phyloP scores from a whole-genome alignment of 2,113 vertebrate species.

The Thermophis baileyi region DNA sequence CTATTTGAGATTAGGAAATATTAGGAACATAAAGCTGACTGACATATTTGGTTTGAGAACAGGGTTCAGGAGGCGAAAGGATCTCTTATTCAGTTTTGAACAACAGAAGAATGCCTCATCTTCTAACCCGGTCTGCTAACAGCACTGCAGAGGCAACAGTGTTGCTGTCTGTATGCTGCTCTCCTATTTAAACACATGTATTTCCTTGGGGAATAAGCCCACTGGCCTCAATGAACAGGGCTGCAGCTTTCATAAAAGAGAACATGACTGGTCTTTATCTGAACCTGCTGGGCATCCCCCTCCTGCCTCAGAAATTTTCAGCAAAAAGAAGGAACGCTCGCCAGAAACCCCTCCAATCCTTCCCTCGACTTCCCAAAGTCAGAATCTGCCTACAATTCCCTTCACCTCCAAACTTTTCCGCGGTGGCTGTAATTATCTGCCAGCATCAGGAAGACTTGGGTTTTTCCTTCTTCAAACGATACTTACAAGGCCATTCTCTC shows the following conservation, averaged over 20 bases:
- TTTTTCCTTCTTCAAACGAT: constrained; percentile 54
- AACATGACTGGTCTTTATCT: background rate
- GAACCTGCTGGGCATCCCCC: background rate
- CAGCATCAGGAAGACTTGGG: constrained; percentile 49
- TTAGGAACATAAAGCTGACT: background rate
- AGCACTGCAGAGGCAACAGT: background rate
- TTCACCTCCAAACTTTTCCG: constrained; percentile 39
- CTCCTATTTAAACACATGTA: background rate
- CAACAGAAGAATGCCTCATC: background rate
- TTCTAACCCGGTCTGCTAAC: background rate
- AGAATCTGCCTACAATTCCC: constrained; percentile 33
- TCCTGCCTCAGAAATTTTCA: constrained; percentile 22
- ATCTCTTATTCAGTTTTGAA: background rate
- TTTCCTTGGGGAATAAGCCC: background rate
- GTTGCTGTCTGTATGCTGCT: background rate
- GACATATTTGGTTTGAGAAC: background rate
- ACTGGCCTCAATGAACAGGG: background rate
- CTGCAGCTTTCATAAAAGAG: background rate
- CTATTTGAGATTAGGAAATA: background rate
- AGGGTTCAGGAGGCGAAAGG: background rate
- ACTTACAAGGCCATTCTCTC: constrained; percentile 63
- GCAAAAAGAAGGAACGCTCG: background rate
- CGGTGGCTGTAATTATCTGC: constrained; percentile 32
- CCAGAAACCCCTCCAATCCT: background rate
- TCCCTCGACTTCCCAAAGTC: constrained; percentile 29